Evolutionary conservation across 2,113 vertebrate species (phyloP), one percentile per base, ranked within the genome.

Genomic region (Pelecanus crispus): DNA sequence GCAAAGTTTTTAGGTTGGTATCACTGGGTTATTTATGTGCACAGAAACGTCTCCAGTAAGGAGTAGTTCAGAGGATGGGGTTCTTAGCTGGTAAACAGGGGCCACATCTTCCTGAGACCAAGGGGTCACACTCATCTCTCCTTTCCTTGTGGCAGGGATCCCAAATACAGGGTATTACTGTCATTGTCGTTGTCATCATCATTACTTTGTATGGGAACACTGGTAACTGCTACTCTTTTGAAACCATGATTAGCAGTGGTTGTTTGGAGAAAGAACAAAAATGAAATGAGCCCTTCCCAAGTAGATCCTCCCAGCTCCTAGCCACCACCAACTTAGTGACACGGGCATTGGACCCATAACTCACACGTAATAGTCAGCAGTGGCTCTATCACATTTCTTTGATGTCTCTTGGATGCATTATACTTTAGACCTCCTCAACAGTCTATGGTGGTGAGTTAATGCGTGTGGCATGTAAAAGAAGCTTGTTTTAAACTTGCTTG

Each of bases 151-250:
- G 49, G 15, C 56, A 75, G 22, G n/a, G 12, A 65, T 83, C 18
- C 63, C 50, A 70, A 61, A 70, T 31, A 26, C 34, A 59, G 40
- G 3, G 6, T 74, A 29, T 53, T 66, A 19, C 21, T 81, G 28
- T 26, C 34, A 34, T 36, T 8, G 3, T 47, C 0, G 1, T 55
- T 7, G 0, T 42, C 52, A 42, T 50, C 63, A 28, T 9, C 44
- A 32, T 71, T 13, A 28, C 4, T 53, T 52, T 61, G 14, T 38
- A 32, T 8, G 49, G 58, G 61, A 95, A 44, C 44, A 47, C 34
- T 29, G 25, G 10, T 18, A 73, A 53, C 19, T 14, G 29, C 6
- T 2, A 7, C 29, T 36, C 29, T 79, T 49, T 38, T 44, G 53
- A 71, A 80, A 77, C 26, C 1, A 0, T 28, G 40, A 17, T 44